Conservation (phyloP, 2,797 vertebrate species). For the Syngnathus rostellatus region DNA sequence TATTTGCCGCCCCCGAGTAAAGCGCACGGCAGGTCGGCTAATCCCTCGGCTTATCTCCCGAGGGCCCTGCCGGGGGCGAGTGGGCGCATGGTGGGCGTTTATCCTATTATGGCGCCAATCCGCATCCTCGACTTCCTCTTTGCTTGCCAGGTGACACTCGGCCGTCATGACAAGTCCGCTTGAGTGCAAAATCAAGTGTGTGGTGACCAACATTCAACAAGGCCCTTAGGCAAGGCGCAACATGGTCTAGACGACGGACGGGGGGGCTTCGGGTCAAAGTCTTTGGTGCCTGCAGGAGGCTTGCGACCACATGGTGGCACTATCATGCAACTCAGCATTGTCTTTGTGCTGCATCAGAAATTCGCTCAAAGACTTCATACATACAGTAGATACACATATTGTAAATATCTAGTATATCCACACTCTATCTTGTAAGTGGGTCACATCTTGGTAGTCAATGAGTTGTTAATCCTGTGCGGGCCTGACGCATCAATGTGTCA, state of each 20-base stretch:
- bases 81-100: constrained; percentile 41
- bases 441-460: no score
- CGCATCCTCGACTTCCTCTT: background rate
- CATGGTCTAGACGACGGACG: no score
- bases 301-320: constrained; percentile 46
- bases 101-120: constrained; percentile 53
- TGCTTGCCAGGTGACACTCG: background rate
- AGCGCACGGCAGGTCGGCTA: constrained; percentile 20
- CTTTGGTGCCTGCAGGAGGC: background rate
- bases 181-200: background rate
- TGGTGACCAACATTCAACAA: background rate
- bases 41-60: constrained; percentile 37
- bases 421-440: no score
- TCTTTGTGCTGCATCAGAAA: background rate
- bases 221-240: no score
- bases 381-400: no score
- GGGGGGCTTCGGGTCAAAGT: no score
- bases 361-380: background rate
- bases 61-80: constrained; percentile 29
- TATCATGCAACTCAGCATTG: constrained; percentile 9
- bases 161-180: background rate
- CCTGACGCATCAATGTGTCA: background rate
- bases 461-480: background rate
- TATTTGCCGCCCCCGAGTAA: background rate
- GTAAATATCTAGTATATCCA: no score